Evolutionary conservation across 2,113 vertebrate species (phyloP).

Genomic region (Vimba vimba): DNA sequence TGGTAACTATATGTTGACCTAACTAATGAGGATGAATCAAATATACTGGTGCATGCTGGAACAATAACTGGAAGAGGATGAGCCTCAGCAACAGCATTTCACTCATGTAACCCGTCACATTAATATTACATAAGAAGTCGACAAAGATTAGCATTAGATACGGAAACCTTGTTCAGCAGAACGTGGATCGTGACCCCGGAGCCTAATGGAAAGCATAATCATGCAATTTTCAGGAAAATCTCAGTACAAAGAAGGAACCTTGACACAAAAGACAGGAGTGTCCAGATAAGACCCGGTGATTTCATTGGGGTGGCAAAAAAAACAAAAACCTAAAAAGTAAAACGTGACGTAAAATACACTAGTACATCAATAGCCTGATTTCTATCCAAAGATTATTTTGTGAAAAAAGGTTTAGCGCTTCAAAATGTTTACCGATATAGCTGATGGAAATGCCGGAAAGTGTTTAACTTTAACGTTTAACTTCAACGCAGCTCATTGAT

Average conservation of each 20-base stretch:
- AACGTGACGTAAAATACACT: too few relatives aligned
- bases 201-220: background rate
- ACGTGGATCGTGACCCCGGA: too few relatives aligned
- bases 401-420: too few relatives aligned
- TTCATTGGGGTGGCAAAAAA: too few relatives aligned
- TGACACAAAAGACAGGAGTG: background rate
- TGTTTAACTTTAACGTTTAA: too few relatives aligned
- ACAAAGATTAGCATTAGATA: background rate
- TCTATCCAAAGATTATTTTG: too few relatives aligned
- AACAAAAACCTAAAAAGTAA: accelerated
- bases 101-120: background rate
- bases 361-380: too few relatives aligned
- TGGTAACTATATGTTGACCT: conserved; percentile 54
- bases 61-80: conserved; percentile 13
- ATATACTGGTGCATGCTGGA: conserved; percentile 22
- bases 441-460: too few relatives aligned
- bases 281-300: too few relatives aligned
- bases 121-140: conserved; percentile 23
- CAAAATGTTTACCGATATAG: too few relatives aligned
- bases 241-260: background rate
- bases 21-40: conserved; percentile 36
- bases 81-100: background rate
- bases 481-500: too few relatives aligned
- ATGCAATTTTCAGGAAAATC: background rate
- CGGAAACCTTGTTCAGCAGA: background rate